Conservation (phyloP, 2,888 invertebrate species). For the Synanthedon myopaeformis region DNA sequence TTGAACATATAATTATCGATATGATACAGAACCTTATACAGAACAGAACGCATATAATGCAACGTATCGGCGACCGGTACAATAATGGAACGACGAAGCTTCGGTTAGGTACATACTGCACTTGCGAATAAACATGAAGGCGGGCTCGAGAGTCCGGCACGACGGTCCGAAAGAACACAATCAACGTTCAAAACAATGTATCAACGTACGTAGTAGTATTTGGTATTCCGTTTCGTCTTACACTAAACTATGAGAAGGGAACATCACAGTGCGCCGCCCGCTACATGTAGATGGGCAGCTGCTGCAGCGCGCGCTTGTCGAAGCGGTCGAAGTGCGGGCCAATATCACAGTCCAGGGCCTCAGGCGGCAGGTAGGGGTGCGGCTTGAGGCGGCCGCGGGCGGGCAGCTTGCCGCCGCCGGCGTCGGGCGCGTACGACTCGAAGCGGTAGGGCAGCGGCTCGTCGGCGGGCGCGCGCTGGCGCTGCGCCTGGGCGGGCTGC, state of each 20-base stretch:
- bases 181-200: constrained; percentile 52
- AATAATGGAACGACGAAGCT: constrained; percentile 59
- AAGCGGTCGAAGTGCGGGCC: constrained; percentile 58
- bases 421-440: constrained; percentile 30
- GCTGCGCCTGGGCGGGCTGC: constrained; percentile 26
- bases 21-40: constrained; percentile 58
- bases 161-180: constrained; percentile 50
- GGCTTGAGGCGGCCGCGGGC: constrained; percentile 36
- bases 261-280: constrained; percentile 51
- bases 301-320: constrained; percentile 64
- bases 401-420: constrained; percentile 23
- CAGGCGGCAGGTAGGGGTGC: constrained; percentile 36
- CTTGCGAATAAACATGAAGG: constrained; percentile 56
- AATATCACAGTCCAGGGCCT: constrained; percentile 53
- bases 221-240: constrained; percentile 54
- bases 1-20: constrained; percentile 70
- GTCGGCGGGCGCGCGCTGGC: constrained; percentile 16
- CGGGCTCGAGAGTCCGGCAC: constrained; percentile 9
- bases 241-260: constrained; percentile 55
- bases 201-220: constrained; percentile 61
- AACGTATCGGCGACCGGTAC: constrained; percentile 63
- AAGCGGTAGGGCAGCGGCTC: constrained; percentile 32
- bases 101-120: constrained; percentile 47
- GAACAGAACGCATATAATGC: constrained; percentile 54
- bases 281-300: constrained; percentile 68